Evolutionary conservation across 2,888 invertebrate genomes (phyloP).

Genomic region (Cotesia congregata): DNA sequence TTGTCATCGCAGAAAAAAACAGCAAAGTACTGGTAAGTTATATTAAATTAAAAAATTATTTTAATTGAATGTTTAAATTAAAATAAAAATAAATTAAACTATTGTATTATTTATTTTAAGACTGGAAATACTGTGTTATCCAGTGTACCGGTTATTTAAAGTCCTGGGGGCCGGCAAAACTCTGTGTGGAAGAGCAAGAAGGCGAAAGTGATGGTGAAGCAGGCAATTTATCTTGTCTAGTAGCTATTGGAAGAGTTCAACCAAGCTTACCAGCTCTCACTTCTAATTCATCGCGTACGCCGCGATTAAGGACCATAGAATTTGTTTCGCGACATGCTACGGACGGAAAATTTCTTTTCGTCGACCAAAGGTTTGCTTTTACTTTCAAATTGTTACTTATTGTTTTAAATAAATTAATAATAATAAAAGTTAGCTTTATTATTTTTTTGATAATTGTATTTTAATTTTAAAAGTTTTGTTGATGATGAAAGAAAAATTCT

Average conservation of each 20-base stretch:
- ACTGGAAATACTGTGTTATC: constrained; percentile 89
- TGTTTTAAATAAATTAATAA: background rate
- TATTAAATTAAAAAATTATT: background rate
- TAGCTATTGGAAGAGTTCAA: constrained; percentile 86
- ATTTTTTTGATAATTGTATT: constrained; percentile 5
- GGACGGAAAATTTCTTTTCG: constrained; percentile 93
- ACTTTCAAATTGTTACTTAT: background rate
- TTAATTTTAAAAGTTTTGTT: constrained; percentile 12
- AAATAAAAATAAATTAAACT: background rate
- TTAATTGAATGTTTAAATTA: background rate
- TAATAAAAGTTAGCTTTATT: no score
- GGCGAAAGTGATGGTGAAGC: constrained; percentile 76
- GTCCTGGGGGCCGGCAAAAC: constrained; percentile 89
- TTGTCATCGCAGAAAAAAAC: constrained; percentile 78
- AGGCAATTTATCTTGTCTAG: constrained; percentile 86
- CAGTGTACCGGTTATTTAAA: constrained; percentile 95
- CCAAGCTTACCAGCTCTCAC: constrained; percentile 67
- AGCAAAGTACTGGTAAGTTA: constrained; percentile 72
- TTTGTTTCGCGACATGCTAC: constrained; percentile 89
- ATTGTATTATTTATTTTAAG: constrained; percentile 66
- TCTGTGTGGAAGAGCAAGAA: constrained; percentile 77
- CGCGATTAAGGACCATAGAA: constrained; percentile 77
- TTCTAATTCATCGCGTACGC: constrained; percentile 58
- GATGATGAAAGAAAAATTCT: constrained; percentile 12
- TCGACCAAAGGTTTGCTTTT: constrained; percentile 86